phyloP scores from a whole-genome alignment of 2,113 vertebrate species.

The Syngnathus floridae region DNA sequence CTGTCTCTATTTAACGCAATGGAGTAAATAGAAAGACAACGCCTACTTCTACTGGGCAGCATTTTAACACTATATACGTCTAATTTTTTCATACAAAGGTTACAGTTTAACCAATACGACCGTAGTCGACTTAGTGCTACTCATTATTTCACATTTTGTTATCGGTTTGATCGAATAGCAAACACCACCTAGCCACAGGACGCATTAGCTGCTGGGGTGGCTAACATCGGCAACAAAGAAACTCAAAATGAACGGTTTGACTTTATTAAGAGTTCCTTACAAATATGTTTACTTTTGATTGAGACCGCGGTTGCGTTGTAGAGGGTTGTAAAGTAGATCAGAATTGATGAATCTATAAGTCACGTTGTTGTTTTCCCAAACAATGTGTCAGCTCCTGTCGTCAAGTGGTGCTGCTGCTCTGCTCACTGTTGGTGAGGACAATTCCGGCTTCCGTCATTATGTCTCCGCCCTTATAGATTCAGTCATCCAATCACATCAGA shows the following conservation, averaged over 20 bases:
- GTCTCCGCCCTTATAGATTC: slow-evolving; percentile 38
- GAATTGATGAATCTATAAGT: not conserved
- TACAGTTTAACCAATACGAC: not conserved
- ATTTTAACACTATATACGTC: too few species aligned
- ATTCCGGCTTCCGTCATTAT: not conserved
- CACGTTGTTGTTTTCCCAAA: not conserved
- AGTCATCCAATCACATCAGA: slow-evolving; percentile 29
- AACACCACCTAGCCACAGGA: not conserved
- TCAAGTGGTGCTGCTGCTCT: not conserved
- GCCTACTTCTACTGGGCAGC: not conserved
- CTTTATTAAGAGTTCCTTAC: slow-evolving; percentile 28
- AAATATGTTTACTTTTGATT: not conserved
- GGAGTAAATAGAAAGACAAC: not conserved
- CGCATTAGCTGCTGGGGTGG: slow-evolving; percentile 14
- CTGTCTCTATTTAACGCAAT: not conserved
- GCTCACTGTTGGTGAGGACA: not conserved
- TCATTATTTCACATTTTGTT: not conserved
- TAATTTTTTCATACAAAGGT: not conserved
- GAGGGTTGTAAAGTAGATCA: not conserved
- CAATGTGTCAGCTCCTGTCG: not conserved
- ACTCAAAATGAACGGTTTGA: not conserved
- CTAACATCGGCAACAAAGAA: slow-evolving; percentile 11
- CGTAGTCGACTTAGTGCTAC: not conserved
- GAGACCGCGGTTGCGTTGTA: not conserved
- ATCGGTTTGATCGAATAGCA: not conserved